Percentiles rank a stretch among this genome's conserved stretches.
These are phyloP conservation scores for Mastigias papua DNA, from an alignment of 30 jellyfish, hydroid and myxozoan genomes.

Conservation along the genomic window DNA sequence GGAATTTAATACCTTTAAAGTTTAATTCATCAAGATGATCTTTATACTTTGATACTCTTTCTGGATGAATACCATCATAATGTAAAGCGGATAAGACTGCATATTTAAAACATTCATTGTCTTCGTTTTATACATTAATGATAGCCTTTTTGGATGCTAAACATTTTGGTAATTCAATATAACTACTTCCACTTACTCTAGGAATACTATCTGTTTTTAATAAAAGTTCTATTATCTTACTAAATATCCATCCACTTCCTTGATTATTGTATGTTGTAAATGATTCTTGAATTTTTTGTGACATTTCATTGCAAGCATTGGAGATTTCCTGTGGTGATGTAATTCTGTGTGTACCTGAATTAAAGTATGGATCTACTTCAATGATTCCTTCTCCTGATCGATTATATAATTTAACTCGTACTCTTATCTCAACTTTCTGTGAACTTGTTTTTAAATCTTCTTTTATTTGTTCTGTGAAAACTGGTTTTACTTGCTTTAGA, in stretches of 20 bases:
- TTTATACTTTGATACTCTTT: not conserved
- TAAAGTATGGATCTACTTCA: not conserved
- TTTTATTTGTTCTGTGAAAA: too few species aligned
- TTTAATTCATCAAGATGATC: not conserved
- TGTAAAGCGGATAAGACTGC: not conserved
- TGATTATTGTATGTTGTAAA: too few species aligned
- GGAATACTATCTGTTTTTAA: not conserved
- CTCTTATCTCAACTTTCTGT: too few species aligned
- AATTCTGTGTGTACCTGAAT: not conserved
- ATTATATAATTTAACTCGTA: too few species aligned
- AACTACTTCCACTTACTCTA: not conserved
- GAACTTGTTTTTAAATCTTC: too few species aligned
- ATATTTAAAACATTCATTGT: not conserved
- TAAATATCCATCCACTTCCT: not conserved
- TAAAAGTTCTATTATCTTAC: not conserved
- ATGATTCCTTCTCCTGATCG: too few species aligned
- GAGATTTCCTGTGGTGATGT: not conserved
- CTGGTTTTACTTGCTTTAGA: too few species aligned
- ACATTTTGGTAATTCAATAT: not conserved
- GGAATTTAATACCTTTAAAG: not conserved
- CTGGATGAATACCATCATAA: not conserved
- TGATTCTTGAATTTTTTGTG: not conserved
- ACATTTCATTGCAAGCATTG: not conserved
- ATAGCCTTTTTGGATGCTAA: not conserved
- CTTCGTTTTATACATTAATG: not conserved